Evolutionary conservation across 2,113 vertebrate species (phyloP), one percentile per base, ranked within the genome.

Genomic region (Pachycephala philippinensis): DNA sequence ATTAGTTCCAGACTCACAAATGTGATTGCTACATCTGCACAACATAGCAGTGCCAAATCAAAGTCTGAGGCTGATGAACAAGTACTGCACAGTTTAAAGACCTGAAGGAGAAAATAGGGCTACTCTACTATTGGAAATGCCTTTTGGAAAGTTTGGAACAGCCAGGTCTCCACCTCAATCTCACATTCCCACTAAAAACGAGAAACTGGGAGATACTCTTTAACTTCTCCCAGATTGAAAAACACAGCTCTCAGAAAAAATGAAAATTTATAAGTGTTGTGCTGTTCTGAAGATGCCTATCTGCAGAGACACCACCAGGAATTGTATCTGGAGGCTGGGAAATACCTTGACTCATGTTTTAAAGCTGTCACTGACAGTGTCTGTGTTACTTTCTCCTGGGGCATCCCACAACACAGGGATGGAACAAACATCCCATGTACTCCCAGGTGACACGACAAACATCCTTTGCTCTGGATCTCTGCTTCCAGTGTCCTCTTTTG

Each of bases 1-100:
- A 98, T 98, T 98, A 98, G 96, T 98, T 98, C 97, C 98, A 98
- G 98, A 91, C 97, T 95, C 5, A 1, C 70, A 63, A 83, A 98
- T 96, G 97, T 96, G 97, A 97, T 97, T 94, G 95, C 95, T 96
- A 96, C 97, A 97, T 98, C 97, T 97, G 97, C 87, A 97, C 82
- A 7, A 94, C 86, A 86, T 22, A 87, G 86, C 84, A 84, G 95
- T 98, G 98, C 97, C 97, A 98, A 97, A 97, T 98, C 96, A 98
- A 98, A 97, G 97, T 98, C 96, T 98, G 96, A 98, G 95, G 84
- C 84, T 79, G 90, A 95, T 95, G 97, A 97, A 96, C 90, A 89
- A 95, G 97, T 45, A 69, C 42, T 94, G 92, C 90, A 90, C 87
- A 93, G 83, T 93, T 97, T 93, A 95, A 95, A 97, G 97, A 97